A percentile compares a stretch with the other conserved stretches of the same genome.
phyloP scores from a whole-genome alignment of 2,888 invertebrate genomes.

The Drosophila prostipennis region DNA sequence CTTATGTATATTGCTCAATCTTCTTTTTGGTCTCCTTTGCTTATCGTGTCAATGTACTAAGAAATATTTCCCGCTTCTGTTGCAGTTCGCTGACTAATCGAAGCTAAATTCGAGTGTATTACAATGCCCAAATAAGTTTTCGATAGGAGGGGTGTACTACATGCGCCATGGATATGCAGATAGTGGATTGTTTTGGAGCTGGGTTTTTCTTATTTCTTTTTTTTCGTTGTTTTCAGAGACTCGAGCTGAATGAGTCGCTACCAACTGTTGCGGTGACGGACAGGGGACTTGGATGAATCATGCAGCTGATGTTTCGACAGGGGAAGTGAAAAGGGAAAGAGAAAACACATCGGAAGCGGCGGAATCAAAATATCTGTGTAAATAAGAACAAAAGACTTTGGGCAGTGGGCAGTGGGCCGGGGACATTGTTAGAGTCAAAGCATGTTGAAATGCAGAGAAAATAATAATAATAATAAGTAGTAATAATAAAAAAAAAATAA shows the following conservation, averaged over 20 bases:
- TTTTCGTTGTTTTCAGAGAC: conserved; percentile 9
- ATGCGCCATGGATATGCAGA: conserved; percentile 4
- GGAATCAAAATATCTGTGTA: conserved; percentile 10
- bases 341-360: conserved; percentile 25
- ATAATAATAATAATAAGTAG: too few species aligned
- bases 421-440: too few species aligned
- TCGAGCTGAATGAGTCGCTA: conserved; percentile 30
- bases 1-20: not conserved
- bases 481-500: too few species aligned
- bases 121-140: conserved; percentile 24
- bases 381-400: conserved; percentile 19
- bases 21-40: not conserved
- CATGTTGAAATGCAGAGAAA: too few species aligned
- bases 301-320: conserved; percentile 24
- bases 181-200: conserved; percentile 22
- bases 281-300: conserved; percentile 24
- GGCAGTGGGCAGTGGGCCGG: too few species aligned
- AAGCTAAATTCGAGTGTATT: conserved; percentile 28
- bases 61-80: conserved; percentile 16
- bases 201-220: conserved; percentile 19
- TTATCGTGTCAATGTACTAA: conserved; percentile 8
- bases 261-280: conserved; percentile 23
- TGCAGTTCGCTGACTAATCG: conserved; percentile 61
- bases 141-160: conserved; percentile 1
- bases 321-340: not conserved